A percentile compares a stretch with the other conserved stretches of the same genome.
phyloP scores from a whole-genome alignment of 2,888 invertebrate species.

The Clepsis dumicolana region DNA sequence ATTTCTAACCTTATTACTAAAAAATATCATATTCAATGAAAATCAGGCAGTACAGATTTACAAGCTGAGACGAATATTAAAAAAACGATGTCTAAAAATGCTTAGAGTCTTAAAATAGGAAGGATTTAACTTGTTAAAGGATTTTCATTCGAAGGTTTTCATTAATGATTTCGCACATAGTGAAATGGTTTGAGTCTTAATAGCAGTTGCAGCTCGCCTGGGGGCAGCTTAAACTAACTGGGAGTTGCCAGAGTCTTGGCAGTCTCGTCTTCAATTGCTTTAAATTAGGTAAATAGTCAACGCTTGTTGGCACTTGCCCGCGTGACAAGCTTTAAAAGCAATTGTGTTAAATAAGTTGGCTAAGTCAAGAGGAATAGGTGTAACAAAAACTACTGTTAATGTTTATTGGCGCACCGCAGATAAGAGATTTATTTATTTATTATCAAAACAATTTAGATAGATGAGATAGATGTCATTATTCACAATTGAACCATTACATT shows the following conservation, averaged over 20 bases:
- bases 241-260: slow-evolving; percentile 51
- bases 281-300: slow-evolving; percentile 74
- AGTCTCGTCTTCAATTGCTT: slow-evolving; percentile 68
- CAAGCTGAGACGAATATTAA: too few relatives aligned
- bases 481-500: too few relatives aligned
- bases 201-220: slow-evolving; percentile 18
- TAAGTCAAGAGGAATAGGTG: background rate
- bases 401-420: too few relatives aligned
- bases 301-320: slow-evolving; percentile 50
- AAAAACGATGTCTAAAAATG: too few relatives aligned
- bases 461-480: too few relatives aligned
- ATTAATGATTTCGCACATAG: background rate
- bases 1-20: too few relatives aligned
- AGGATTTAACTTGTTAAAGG: background rate
- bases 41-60: too few relatives aligned
- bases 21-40: too few relatives aligned
- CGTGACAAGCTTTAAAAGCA: background rate
- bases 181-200: slow-evolving; percentile 4
- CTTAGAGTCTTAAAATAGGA: too few relatives aligned
- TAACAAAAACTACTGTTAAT: background rate
- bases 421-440: too few relatives aligned
- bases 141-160: too few relatives aligned
- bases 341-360: background rate
- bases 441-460: too few relatives aligned
- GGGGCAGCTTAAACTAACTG: slow-evolving; percentile 25